phyloP scores from a whole-genome alignment of 2,113 vertebrate species.

The Aptenodytes patagonicus region DNA sequence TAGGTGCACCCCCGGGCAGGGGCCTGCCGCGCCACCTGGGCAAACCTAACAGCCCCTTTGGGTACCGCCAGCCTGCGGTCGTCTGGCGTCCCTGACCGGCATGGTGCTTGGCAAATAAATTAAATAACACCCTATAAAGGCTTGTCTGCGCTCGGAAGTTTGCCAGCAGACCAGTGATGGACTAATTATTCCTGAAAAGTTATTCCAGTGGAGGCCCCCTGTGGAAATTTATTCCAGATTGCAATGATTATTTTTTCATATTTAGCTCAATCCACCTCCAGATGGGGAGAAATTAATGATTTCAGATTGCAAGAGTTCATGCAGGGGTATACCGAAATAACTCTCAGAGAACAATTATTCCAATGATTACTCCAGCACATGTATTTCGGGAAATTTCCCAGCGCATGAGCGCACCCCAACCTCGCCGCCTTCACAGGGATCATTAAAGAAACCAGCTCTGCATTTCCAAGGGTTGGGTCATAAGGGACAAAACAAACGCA shows the following conservation, averaged over 20 bases:
- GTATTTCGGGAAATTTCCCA: neutral
- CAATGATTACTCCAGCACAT: neutral
- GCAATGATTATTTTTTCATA: neutral
- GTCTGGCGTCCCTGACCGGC: rapidly evolving
- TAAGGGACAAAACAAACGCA: neutral
- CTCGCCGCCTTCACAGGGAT: neutral
- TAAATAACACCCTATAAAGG: neutral
- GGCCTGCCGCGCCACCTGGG: neutral
- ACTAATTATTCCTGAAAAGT: neutral
- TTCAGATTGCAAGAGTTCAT: neutral
- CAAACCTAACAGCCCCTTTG: neutral
- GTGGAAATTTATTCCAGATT: neutral
- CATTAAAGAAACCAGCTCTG: neutral
- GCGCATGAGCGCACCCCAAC: neutral
- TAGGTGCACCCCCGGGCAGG: neutral
- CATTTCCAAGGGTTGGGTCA: neutral
- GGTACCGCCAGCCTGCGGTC: neutral
- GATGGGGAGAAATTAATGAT: neutral
- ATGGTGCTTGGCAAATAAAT: neutral
- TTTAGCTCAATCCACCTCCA: neutral
- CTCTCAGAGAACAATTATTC: neutral
- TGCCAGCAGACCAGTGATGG: neutral
- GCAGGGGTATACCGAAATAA: neutral
- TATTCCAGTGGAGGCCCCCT: neutral
- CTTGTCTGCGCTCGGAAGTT: neutral